Evolutionary conservation across 2,113 vertebrate genomes (phyloP).

Genomic region (Notothenia rossii): DNA sequence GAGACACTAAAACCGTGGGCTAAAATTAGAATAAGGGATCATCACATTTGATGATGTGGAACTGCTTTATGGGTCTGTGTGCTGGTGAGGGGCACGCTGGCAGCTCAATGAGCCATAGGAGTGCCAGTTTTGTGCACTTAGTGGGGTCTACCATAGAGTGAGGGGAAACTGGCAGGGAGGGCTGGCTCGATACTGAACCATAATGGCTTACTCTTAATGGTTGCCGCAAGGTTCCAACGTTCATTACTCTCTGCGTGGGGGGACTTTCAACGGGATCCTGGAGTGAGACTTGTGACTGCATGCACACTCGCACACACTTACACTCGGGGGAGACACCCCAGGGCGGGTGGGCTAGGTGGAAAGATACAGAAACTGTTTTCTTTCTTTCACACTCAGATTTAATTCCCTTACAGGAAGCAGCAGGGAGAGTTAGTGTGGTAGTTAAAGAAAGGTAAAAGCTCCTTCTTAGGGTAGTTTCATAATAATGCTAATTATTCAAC

Average conservation of each 20-base stretch:
- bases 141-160: slow-evolving; percentile 67
- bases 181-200: slow-evolving; percentile 58
- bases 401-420: slow-evolving; percentile 20
- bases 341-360: slow-evolving; percentile 30
- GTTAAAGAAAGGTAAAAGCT: slow-evolving; percentile 32
- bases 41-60: slow-evolving; percentile 82
- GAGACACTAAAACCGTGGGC: slow-evolving; percentile 76
- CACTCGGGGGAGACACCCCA: slow-evolving; percentile 37
- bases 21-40: slow-evolving; percentile 84
- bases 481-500: slow-evolving; percentile 52
- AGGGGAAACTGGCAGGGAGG: slow-evolving; percentile 68
- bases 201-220: slow-evolving; percentile 78
- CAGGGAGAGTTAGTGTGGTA: background rate
- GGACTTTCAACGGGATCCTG: slow-evolving; percentile 45
- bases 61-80: slow-evolving; percentile 78
- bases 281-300: slow-evolving; percentile 40
- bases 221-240: slow-evolving; percentile 64
- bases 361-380: slow-evolving; percentile 25
- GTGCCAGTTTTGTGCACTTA: slow-evolving; percentile 69
- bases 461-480: slow-evolving; percentile 23
- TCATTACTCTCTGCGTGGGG: slow-evolving; percentile 73
- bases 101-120: slow-evolving; percentile 80
- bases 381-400: slow-evolving; percentile 4
- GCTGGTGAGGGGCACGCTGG: slow-evolving; percentile 67
- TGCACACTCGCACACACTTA: slow-evolving; percentile 28